Base-by-base conservation (phyloP, 2,797 vertebrate genomes). In the Anabacerthia variegaticeps region DNA sequence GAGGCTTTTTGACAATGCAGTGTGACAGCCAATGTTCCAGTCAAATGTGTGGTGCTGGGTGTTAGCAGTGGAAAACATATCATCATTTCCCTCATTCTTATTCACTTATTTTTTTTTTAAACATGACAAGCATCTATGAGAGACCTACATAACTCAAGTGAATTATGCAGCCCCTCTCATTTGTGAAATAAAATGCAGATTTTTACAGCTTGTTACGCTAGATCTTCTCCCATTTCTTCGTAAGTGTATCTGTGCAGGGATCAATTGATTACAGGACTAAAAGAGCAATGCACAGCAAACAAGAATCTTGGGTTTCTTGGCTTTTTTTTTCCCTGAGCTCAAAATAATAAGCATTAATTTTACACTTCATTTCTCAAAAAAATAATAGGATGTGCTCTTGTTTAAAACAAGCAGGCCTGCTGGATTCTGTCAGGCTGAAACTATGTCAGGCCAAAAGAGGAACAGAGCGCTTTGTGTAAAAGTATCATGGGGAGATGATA, bases 381-480 rank as follows among this genome's bases (percentile, higher is more conserved):
- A 97, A 97, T 96, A 96, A 95, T 96, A 97, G 97, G 98, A 97
- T 94, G 93, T 97, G 97, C 96, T 97, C 98, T 96, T 98, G 97
- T 97, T 98, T 98, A 98, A 98, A 98, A 97, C 97, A 97, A 98
- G 98, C 97, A 96, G 95, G 97, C 97, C 97, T 97, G 97, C 95
- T 97, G 98, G 97, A 98, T 98, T 97, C 98, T 97, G 98, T 97
- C 98, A 98, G 98, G 96, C 98, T 98, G 98, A 98, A 98, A 98
- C 97, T 98, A 97, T 98, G 98, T 98, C 98, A 98, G 97, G 98
- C 98, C 97, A 97, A 98, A 98, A 98, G 98, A 97, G 97, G 97
- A 97, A 98, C 97, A 92, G 94, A 97, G 97, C 56, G 98, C 98
- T 98, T 98, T 98, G 98, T 98, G 98, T 97, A 97, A 96, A 97